Base-by-base conservation (phyloP, 2,888 invertebrate genomes). In the Digitonthophagus gazella region DNA sequence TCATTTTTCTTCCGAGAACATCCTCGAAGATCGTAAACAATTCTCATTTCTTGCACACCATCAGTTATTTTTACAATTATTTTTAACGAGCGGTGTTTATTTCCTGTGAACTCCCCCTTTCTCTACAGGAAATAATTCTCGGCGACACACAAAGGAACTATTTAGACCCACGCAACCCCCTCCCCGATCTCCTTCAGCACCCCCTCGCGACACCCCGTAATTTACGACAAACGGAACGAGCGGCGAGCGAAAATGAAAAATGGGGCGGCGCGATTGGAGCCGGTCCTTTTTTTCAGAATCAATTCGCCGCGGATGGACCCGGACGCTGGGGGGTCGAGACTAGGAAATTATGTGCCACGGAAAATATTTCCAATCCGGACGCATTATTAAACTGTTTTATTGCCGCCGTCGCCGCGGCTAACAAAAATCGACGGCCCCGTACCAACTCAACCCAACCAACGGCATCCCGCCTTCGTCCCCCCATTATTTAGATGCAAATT, bases 401-500 rank as follows among this genome's bases (percentile, higher is more conserved):
- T 61, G 61, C 20, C 20, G 18, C 61, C n/a, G 18, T n/a, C 20
- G 18, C 20, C 18, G 18, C 61, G 3, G 18, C n/a, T 57, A 16
- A 57, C 57, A 57, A 57, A 57, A 57, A 57, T 16, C 14, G 16
- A 5, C 2, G 16, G 8, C 57, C n/a, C n/a, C n/a, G n/a, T n/a
- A n/a, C n/a, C n/a, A n/a, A n/a, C n/a, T n/a, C n/a, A n/a, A n/a
- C n/a, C n/a, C n/a, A n/a, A n/a, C n/a, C n/a, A n/a, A n/a, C n/a
- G n/a, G n/a, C n/a, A n/a, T n/a, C n/a, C 28, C 8, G 8, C 54
- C 19, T 19, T 15, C 55, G 4, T 19, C 56, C 56, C 44, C 55
- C 67, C 63, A 63, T 67, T 67, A 63, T 67, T 19, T 20, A 18
- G 19, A 67, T 67, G 67, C 67, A 67, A 67, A 67, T 67, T 63